Conservation (phyloP, 2,113 vertebrate species). For the Scomber colias region DNA sequence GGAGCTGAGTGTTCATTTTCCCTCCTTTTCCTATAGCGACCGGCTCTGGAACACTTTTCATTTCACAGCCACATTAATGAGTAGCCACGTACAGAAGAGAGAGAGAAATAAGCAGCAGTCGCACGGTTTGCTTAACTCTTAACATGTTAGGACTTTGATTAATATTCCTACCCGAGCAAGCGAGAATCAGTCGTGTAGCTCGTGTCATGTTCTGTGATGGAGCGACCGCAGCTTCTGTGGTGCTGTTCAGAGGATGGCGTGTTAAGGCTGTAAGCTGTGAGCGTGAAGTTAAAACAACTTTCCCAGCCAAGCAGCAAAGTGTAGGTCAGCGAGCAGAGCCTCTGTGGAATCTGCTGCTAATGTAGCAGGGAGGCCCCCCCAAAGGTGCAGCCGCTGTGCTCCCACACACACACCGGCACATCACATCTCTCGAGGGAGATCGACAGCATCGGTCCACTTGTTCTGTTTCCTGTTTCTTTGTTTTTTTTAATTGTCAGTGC, state of each 20-base stretch:
- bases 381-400: slow-evolving; percentile 29
- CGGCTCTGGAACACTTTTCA: slow-evolving; percentile 51
- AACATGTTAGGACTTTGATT: slow-evolving; percentile 4
- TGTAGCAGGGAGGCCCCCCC: slow-evolving; percentile 44
- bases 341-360: slow-evolving; percentile 50
- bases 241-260: slow-evolving; percentile 20
- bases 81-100: slow-evolving; percentile 16
- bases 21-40: slow-evolving; percentile 26
- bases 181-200: not conserved
- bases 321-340: slow-evolving; percentile 38
- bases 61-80: slow-evolving; percentile 38
- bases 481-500: no score
- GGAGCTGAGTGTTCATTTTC: slow-evolving; percentile 46
- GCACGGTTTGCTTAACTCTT: slow-evolving; percentile 19
- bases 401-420: slow-evolving; percentile 6
- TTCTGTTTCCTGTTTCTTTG: not conserved
- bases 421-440: not conserved
- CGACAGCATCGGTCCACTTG: not conserved
- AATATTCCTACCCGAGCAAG: slow-evolving; percentile 11
- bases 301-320: slow-evolving; percentile 61
- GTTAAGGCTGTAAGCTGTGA: slow-evolving; percentile 50
- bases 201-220: not conserved
- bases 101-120: slow-evolving; percentile 15
- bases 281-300: slow-evolving; percentile 72
- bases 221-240: not conserved